Percentiles rank a stretch among this genome's conserved stretches.
Evolutionary conservation across 1,140 invertebrate genomes (phyloP).

Genomic region (Drosophila serrata): DNA sequence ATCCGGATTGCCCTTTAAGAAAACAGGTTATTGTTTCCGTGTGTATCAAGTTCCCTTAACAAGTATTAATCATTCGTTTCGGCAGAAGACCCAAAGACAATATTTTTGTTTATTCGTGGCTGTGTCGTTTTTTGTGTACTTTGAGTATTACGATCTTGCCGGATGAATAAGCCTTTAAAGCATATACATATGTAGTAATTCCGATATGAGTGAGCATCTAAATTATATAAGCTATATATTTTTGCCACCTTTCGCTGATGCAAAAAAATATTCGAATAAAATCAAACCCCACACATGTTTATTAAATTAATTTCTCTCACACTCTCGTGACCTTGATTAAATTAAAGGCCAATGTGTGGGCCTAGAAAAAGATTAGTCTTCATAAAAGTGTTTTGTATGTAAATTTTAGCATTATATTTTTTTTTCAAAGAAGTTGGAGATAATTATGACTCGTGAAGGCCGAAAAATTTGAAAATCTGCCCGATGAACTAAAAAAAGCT

Average conservation of each 20-base stretch:
- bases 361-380: conserved; percentile 14
- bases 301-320: conserved; percentile 45
- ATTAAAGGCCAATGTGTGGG: conserved; percentile 36
- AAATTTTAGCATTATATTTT: conserved; percentile 36
- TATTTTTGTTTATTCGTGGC: conserved; percentile 14
- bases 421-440: conserved; percentile 35
- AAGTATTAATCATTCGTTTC: conserved; percentile 46
- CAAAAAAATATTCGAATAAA: conserved; percentile 35
- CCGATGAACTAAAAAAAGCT: conserved; percentile 11
- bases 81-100: conserved; percentile 36
- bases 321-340: conserved; percentile 47
- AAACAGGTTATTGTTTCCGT: conserved; percentile 31
- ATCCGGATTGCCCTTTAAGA: conserved; percentile 1
- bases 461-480: conserved; percentile 19
- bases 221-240: conserved; percentile 48
- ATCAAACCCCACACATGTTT: conserved; percentile 35
- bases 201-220: conserved; percentile 17
- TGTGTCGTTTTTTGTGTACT: conserved; percentile 31
- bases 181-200: conserved; percentile 28
- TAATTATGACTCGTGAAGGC: conserved; percentile 32
- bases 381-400: conserved; percentile 35
- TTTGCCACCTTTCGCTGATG: conserved; percentile 19
- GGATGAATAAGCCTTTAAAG: conserved; percentile 35
- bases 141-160: conserved; percentile 35
- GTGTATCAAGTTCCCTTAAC: background rate